These are phyloP conservation scores for Drosophila erecta DNA, from an alignment of 1,140 invertebrate species.

Conservation along the genomic window DNA sequence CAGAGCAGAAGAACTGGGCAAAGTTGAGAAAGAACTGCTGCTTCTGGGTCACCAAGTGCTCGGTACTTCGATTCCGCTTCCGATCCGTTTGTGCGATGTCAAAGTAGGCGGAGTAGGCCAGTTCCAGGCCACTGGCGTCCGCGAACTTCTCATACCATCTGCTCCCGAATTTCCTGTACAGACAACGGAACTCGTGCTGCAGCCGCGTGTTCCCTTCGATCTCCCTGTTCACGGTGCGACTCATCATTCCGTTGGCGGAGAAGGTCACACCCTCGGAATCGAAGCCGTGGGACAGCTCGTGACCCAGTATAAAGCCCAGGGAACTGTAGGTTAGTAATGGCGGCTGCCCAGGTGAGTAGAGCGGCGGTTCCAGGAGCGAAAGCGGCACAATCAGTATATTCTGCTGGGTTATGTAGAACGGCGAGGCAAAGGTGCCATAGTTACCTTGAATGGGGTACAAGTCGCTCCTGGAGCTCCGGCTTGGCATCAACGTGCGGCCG, in stretches of 20 bases:
- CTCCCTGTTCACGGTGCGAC: neutral
- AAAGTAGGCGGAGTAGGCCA: constrained; percentile 44
- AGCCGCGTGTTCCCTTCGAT: neutral
- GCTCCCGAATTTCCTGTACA: neutral
- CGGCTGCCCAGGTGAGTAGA: constrained; percentile 28
- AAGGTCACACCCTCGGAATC: constrained; percentile 1
- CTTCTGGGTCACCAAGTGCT: neutral
- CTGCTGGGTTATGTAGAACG: constrained; percentile 29
- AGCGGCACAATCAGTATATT: constrained; percentile 52
- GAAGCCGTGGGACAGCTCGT: constrained; percentile 61
- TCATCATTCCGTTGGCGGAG: constrained; percentile 9
- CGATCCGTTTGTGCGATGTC: neutral
- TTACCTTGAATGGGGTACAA: constrained; percentile 4
- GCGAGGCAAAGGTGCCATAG: constrained; percentile 46
- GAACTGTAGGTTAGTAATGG: constrained; percentile 31
- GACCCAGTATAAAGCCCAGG: constrained; percentile 56
- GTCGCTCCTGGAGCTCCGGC: too few relatives aligned
- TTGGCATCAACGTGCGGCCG: too few relatives aligned
- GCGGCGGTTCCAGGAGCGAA: constrained; percentile 33
- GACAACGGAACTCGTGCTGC: neutral
- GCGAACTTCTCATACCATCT: constrained; percentile 44
- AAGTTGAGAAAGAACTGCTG: constrained; percentile 51
- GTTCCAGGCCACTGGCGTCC: constrained; percentile 41
- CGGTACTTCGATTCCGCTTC: neutral
- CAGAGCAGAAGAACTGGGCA: constrained; percentile 57